Evolutionary conservation across 2,797 vertebrate genomes (phyloP), one percentile per base, ranked within the genome.

Genomic region (Cynopterus sphinx): DNA sequence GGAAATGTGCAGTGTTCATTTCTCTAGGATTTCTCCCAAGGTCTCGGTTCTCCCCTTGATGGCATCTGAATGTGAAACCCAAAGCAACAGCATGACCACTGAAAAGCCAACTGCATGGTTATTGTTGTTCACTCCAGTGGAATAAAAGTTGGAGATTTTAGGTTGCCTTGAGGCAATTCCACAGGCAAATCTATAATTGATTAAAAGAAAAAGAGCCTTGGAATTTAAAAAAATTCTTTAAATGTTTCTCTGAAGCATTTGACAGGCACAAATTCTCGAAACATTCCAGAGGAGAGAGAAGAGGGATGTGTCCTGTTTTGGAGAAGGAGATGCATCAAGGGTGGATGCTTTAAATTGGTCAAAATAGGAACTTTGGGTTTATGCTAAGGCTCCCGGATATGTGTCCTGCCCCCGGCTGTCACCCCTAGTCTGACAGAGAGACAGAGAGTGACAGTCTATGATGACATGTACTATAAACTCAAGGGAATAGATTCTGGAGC

Each of bases 1-100:
- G 15, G 41, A 68, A 83, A 28, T 31, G 0, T 6, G 6, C 10
- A 0, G 0, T 0, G 28, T 1, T 0, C 51, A 2, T 9, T 70
- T 95, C 90, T 55, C 1, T 15, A 46, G 19, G 24, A 28, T 19
- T 6, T 78, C 55, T 26, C 26, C 68, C 16, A 0, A 43, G 19
- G 41, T 16, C 79, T 3, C 55, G 0, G 26, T 17, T 22, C 4
- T 5, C 4, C 16, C n/a, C 75, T 36, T 2, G 24, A 2, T 43
- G 85, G 77, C 43, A 4, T 26, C 24, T 1, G 22, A 12, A 4
- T 1, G 3, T 5, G 46, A 84, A 57, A 10, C 21, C n/a, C 71
- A 39, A 9, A 70, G 77, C 6, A 3, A 24, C 1, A 31, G 19
- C 9, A 1, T 2, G 10, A n/a, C 26, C 33, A 1, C 26, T 8